Percentiles rank a stretch among this genome's conserved stretches.
Conservation (phyloP, 2,797 vertebrate species). For the Galagoides demidoff region DNA sequence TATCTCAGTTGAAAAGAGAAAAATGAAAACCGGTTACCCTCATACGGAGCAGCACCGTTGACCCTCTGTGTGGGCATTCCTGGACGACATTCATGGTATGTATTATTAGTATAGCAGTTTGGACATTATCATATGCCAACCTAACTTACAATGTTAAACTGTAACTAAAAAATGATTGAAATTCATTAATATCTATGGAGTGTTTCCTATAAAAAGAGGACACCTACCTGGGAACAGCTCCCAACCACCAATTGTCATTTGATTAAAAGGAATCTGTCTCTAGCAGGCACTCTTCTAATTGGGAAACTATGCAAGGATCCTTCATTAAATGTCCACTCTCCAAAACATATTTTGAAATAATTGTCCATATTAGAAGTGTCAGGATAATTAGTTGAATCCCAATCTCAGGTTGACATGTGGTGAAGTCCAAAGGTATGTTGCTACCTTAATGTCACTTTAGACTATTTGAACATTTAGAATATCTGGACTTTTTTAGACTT, state of each 20-base stretch:
- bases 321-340: constrained; percentile 55
- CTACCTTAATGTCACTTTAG: constrained; percentile 52
- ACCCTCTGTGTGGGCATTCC: not conserved
- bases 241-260: constrained; percentile 44
- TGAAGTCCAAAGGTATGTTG: not conserved
- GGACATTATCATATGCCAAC: not conserved
- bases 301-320: constrained; percentile 35
- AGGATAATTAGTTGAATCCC: constrained; percentile 48
- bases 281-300: constrained; percentile 43
- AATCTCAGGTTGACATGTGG: constrained; percentile 21
- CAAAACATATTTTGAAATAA: constrained; percentile 9
- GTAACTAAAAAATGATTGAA: not conserved
- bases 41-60: not conserved
- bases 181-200: not conserved
- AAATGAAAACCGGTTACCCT: not conserved
- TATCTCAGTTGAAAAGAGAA: not conserved
- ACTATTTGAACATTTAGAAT: constrained; percentile 31
- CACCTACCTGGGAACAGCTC: not conserved
- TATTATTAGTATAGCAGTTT: not conserved
- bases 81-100: not conserved
- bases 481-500: not conserved
- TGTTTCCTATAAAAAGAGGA: constrained; percentile 43
- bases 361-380: constrained; percentile 6
- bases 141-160: constrained; percentile 22
- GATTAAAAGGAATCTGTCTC: constrained; percentile 53